Conservation (phyloP, 2,888 invertebrate species). For the Eucriotettix oculatus region DNA sequence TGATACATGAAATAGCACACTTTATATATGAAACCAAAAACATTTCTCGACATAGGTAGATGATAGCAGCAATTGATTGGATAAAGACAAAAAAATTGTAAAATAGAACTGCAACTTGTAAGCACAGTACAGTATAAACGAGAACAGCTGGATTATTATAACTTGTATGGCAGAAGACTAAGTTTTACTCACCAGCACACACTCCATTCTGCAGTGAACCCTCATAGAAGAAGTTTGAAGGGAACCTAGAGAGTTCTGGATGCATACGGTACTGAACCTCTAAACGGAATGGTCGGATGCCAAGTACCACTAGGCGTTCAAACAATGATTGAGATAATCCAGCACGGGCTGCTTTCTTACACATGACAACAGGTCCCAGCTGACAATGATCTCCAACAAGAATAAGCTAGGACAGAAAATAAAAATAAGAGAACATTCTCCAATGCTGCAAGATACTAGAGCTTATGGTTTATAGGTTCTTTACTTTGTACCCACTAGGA, state of each 20-base stretch:
- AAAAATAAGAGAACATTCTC: background rate
- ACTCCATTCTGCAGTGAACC: constrained; percentile 98
- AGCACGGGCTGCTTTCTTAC: constrained; percentile 94
- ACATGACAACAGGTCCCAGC: constrained; percentile 97
- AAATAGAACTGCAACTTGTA: too few species aligned
- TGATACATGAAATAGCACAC: background rate
- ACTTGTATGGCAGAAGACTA: too few species aligned
- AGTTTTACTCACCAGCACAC: constrained; percentile 44
- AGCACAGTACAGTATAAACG: too few species aligned
- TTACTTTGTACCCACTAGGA: too few species aligned
- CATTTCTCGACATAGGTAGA: background rate
- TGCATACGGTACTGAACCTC: constrained; percentile 99
- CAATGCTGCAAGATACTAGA: background rate
- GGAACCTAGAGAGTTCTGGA: constrained; percentile 91
- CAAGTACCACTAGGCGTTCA: constrained; percentile 90
- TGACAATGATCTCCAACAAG: constrained; percentile 99
- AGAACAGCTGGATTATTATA: too few species aligned
- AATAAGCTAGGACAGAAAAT: constrained; percentile 41
- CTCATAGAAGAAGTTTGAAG: constrained; percentile 98
- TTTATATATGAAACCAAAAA: background rate
- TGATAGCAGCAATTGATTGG: too few species aligned
- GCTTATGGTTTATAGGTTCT: too few species aligned
- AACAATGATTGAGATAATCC: constrained; percentile 95
- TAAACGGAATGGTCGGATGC: constrained; percentile 89
- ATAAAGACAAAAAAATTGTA: too few species aligned